Conservation (phyloP, 1,140 invertebrate genomes). For the Akabosia matsudoensis region DNA sequence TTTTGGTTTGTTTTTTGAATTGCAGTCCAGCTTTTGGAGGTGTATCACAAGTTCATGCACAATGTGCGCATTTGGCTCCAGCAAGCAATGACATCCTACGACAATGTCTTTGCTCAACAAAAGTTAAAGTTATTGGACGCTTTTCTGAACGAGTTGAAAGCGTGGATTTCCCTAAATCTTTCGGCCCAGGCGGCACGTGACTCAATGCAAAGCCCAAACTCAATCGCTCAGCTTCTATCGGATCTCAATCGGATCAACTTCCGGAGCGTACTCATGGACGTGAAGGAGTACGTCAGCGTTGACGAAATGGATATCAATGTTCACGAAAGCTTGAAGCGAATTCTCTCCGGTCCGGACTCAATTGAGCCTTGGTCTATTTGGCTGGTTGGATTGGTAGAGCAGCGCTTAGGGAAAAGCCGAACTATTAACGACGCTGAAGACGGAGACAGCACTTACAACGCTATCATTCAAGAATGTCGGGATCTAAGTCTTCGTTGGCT, state of each 20-base stretch:
- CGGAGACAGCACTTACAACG: background rate
- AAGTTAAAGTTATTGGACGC: background rate
- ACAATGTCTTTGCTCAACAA: background rate
- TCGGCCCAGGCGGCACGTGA: background rate
- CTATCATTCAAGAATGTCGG: background rate
- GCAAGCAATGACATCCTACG: background rate
- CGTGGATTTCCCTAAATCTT: background rate
- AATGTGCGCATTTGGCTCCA: background rate
- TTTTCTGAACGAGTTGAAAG: background rate
- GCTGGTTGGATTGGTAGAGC: constrained; percentile 4
- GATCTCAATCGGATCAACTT: constrained; percentile 20
- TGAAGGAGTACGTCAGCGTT: constrained; percentile 9
- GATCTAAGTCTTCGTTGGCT: background rate
- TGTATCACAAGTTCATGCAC: background rate
- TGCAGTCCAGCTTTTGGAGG: constrained; percentile 1
- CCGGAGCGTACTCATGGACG: constrained; percentile 1
- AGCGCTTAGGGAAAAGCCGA: background rate
- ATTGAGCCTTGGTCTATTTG: constrained; percentile 12
- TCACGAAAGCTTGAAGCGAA: constrained; percentile 7
- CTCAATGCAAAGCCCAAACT: constrained; percentile 20
- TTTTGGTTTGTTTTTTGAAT: background rate
- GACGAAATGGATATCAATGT: constrained; percentile 15
- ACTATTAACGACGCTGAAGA: background rate
- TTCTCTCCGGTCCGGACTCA: constrained; percentile 9
- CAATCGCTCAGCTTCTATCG: background rate